Evolutionary conservation across 2,888 invertebrate species (phyloP).

Genomic region (Dexiosoma caninum): DNA sequence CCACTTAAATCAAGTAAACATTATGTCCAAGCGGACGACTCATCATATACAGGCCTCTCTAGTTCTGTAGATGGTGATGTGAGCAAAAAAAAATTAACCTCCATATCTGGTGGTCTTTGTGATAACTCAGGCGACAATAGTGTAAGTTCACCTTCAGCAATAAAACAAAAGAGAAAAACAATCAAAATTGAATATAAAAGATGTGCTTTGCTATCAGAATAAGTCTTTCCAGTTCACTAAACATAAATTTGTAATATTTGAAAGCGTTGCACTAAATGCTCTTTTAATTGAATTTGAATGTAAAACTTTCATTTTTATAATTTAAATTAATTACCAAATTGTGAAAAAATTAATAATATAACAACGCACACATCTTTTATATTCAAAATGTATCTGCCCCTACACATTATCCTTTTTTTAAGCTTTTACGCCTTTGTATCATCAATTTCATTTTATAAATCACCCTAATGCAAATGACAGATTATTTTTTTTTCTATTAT

Average conservation of each 20-base stretch:
- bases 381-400: background rate
- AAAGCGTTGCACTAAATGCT: background rate
- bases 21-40: conserved; percentile 55
- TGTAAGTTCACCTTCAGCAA: conserved; percentile 57
- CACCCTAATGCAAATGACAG: conserved; percentile 16
- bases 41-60: conserved; percentile 43
- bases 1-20: conserved; percentile 60
- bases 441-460: conserved; percentile 33
- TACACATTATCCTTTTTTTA: background rate
- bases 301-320: background rate
- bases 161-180: background rate
- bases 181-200: conserved; percentile 6
- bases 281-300: background rate
- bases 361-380: conserved; percentile 27
- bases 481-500: conserved; percentile 18
- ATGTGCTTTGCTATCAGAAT: too few species aligned
- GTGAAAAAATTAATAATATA: background rate
- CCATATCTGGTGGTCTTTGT: conserved; percentile 55
- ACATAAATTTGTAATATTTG: too few species aligned
- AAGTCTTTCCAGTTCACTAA: too few species aligned
- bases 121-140: conserved; percentile 56
- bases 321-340: background rate
- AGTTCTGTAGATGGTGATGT: conserved; percentile 57
- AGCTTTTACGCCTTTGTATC: conserved; percentile 35
- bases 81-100: conserved; percentile 59